These are phyloP conservation scores for Meriones unguiculatus DNA, from an alignment of 2,113 vertebrate species.

Conservation along the genomic window DNA sequence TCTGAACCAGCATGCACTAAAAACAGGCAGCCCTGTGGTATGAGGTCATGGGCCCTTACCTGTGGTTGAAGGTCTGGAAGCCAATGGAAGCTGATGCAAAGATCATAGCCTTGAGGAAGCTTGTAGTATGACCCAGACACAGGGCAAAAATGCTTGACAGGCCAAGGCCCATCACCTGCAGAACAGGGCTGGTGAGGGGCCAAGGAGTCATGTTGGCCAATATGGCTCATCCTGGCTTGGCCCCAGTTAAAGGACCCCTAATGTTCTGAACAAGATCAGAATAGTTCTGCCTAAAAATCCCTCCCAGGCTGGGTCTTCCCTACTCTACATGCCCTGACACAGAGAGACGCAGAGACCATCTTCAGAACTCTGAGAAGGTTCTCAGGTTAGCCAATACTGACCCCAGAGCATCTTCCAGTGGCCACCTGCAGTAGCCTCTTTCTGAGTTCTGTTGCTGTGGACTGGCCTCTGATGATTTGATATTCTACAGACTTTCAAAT, in stretches of 20 bases:
- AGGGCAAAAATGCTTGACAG: conserved; percentile 94
- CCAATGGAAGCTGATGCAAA: conserved; percentile 94
- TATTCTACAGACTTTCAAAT: not conserved
- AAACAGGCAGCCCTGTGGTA: too few species aligned
- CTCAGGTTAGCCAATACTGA: not conserved
- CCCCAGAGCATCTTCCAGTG: not conserved
- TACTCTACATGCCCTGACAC: accelerated
- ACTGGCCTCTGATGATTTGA: not conserved
- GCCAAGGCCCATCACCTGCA: conserved; percentile 95
- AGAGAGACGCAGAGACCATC: accelerated
- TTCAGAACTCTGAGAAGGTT: not conserved
- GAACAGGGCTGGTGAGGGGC: not conserved
- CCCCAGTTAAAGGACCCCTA: accelerated
- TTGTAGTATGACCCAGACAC: conserved; percentile 92
- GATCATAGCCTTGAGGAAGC: conserved; percentile 91
- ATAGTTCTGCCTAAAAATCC: not conserved
- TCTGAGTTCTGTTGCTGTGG: not conserved
- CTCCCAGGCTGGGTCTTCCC: too few species aligned
- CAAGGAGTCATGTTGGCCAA: accelerated
- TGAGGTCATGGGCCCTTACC: conserved; percentile 81
- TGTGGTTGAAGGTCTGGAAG: conserved; percentile 97
- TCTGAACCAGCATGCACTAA: not conserved
- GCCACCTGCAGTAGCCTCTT: accelerated
- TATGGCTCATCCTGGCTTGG: not conserved
- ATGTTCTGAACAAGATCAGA: not conserved